Percentiles rank a stretch among this genome's conserved stretches.
These are phyloP conservation scores for Neoitamus cyanurus DNA, from an alignment of 2,888 invertebrate genomes.

Conservation along the genomic window DNA sequence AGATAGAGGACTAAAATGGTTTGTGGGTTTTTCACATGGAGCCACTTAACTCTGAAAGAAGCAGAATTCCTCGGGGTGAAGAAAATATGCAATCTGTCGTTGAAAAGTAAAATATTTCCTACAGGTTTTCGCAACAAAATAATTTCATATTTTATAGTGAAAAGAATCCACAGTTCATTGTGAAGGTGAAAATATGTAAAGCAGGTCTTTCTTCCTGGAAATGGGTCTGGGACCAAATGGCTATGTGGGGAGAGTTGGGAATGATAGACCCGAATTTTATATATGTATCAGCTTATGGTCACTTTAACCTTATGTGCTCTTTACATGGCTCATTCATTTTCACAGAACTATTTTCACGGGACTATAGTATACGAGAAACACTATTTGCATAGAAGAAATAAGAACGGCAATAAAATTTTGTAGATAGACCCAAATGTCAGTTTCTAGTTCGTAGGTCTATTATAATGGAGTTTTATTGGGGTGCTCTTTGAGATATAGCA, in stretches of 20 bases:
- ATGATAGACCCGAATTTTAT: background rate
- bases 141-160: conserved; percentile 14
- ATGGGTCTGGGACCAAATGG: background rate
- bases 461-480: too few species aligned
- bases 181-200: background rate
- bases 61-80: conserved; percentile 41
- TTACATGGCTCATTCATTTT: background rate
- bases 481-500: too few species aligned
- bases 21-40: conserved; percentile 39
- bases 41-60: conserved; percentile 46
- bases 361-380: background rate
- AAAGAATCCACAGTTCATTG: background rate
- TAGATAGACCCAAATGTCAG: too few species aligned
- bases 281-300: background rate
- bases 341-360: background rate
- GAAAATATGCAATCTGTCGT: conserved; percentile 40
- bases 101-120: conserved; percentile 30
- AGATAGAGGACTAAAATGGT: conserved; percentile 41
- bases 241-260: background rate
- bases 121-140: conserved; percentile 14
- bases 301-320: background rate
- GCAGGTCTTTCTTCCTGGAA: background rate
- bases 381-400: background rate
- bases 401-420: background rate
- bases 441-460: too few species aligned